Evolutionary conservation across 2,888 invertebrate species (phyloP), one percentile per base, ranked within the genome.

Genomic region (Cheiracanthium punctorium): DNA sequence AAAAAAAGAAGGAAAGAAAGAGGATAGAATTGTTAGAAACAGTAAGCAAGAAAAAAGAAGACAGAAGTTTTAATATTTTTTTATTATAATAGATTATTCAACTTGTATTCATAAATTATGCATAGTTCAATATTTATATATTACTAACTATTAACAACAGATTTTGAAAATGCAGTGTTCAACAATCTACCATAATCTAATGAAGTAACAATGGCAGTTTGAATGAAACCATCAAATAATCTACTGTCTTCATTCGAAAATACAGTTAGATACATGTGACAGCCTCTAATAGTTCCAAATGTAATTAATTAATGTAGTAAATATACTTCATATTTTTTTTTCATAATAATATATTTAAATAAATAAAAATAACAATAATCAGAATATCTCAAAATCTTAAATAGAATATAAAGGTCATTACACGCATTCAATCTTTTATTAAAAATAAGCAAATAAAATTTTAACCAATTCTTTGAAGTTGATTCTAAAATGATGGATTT

Each of bases 121-220:
- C 69, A 69, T 69, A 69, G 69, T 33, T 20, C 29, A 69, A 33
- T 37, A 33, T 37, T 69, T 8, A 69, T 69, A 69, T 69, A 33
- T 69, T 69, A 17, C 69, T 69, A 69, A 69, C 37, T 69, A 69
- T 37, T n/a, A 69, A 69, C 69, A 69, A 69, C 69, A 69, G n/a
- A 33, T 8, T 69, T 69, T 33, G 33, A 33, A 69, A 69, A 69
- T n/a, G 32, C 69, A 33, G 33, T 69, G 69, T 69, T 69, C 37
- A 69, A 69, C 69, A 69, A 69, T 33, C 37, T 37, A 69, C 69
- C 5, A 58, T 58, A 58, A 58, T 17, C 58, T 58, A 58, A 4
- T 58, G 24, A n/a, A 76, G 29, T 20, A 76, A 12, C 41, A 37
- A 75, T 64, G n/a, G 29, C 37, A 37, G 12, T 24, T 41, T 0